Conservation (phyloP, 2,888 invertebrate genomes). For the Ypsolopha sequella region DNA sequence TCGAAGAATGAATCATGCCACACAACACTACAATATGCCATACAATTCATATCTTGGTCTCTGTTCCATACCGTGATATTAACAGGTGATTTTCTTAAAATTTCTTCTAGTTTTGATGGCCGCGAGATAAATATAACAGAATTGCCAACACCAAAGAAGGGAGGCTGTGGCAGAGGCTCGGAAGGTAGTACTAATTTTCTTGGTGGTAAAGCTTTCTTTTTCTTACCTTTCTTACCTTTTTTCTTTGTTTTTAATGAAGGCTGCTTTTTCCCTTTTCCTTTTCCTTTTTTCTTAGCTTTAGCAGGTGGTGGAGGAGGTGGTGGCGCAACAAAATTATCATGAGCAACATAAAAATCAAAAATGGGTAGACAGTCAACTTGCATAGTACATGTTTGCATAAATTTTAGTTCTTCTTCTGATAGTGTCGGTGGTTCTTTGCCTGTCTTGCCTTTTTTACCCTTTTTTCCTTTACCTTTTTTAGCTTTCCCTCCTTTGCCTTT, state of each 20-base stretch:
- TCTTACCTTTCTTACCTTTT: conserved; percentile 25
- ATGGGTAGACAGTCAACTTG: conserved; percentile 55
- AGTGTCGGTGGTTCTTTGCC: conserved; percentile 49
- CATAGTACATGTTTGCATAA: conserved; percentile 55
- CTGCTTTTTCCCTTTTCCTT: conserved; percentile 24
- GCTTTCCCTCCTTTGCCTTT: conserved; percentile 17
- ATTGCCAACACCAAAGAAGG: conserved; percentile 59
- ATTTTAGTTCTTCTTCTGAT: conserved; percentile 61
- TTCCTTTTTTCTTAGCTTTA: conserved; percentile 22
- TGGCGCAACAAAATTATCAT: conserved; percentile 57
- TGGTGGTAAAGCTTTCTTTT: conserved; percentile 15
- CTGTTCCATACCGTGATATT: conserved; percentile 59
- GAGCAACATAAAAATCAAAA: conserved; percentile 59
- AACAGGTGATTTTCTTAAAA: conserved; percentile 46
- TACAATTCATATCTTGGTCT: conserved; percentile 49
- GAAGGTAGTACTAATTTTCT: conserved; percentile 43
- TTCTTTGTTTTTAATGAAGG: conserved; percentile 25
- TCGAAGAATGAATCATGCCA: conserved; percentile 56
- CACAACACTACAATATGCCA: conserved; percentile 43
- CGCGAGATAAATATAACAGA: conserved; percentile 52
- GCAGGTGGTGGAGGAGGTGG: conserved; percentile 47
- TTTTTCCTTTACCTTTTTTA: conserved; percentile 15
- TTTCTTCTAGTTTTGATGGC: conserved; percentile 48
- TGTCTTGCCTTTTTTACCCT: conserved; percentile 38
- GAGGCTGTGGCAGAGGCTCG: conserved; percentile 57